Evolutionary conservation across 2,797 vertebrate species (phyloP), one percentile per base, ranked within the genome.

Genomic region (Malurus splendens): DNA sequence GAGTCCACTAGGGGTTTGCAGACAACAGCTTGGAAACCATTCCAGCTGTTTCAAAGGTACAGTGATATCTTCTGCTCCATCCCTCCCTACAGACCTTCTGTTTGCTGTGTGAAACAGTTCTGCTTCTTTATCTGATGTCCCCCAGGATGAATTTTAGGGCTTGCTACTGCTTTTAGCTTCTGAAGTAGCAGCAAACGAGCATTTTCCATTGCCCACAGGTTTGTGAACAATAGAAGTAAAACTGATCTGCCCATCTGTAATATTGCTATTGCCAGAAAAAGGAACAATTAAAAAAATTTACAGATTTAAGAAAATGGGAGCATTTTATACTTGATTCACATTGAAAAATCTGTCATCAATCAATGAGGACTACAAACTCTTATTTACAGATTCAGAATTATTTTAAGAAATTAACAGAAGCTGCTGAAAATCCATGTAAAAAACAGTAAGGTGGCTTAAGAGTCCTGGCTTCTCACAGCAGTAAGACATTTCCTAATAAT

Each of bases 21-120:
- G 71, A 76, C 22, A 30, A 79, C 56, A 79, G 75, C 30, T 54
- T 71, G 68, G 56, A 90, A 87, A 87, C 30, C 18, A 33, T 45
- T 90, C 52, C 89, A 90, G 75, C 33, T 87, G 32, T 82, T 90
- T 60, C 51, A 89, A 85, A 88, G 51, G 28, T 87, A 80, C 45
- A 55, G 24, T 18, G 42, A 25, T 65, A 47, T 62, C 55, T 84
- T 51, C 65, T 72, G 50, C 25, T 77, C 57, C 66, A 51, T 45
- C 47, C 57, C 57, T 86, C 67, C 19, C 38, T 73, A 47, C 47
- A 77, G 66, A 82, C 51, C 23, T 83, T 70, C 60, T 65, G 13
- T 13, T 65, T 80, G 47, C 61, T 80, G 36, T 1, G 2, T 64
- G 25, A 84, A 78, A 67, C 20, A 54, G 64, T 87, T 52, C 64